Evolutionary conservation across 2,797 vertebrate species (phyloP).

Genomic region (Rhabdomys pumilio): DNA sequence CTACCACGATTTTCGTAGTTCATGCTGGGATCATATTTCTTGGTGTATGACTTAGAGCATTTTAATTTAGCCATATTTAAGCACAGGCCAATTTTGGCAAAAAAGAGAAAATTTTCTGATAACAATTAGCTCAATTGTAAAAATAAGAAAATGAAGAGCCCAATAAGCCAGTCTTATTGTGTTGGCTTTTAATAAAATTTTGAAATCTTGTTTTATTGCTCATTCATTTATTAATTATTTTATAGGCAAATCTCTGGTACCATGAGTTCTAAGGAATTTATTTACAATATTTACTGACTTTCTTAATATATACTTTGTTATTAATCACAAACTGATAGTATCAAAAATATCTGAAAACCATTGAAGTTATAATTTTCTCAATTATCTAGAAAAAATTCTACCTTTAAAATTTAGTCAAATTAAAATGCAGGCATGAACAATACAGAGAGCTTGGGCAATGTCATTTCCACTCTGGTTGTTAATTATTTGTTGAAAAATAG

Average conservation of each 20-base stretch:
- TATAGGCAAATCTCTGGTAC: not conserved
- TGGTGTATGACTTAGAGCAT: not conserved
- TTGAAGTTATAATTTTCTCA: not conserved
- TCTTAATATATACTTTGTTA: not conserved
- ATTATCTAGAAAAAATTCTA: not conserved
- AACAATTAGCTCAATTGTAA: not conserved
- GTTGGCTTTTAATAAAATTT: not conserved
- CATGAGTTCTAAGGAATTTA: slow-evolving; percentile 41
- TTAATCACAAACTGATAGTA: not conserved
- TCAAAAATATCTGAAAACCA: not conserved
- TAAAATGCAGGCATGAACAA: not conserved
- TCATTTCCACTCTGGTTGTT: not conserved
- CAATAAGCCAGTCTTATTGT: not conserved
- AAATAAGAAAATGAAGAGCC: not conserved
- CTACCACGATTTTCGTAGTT: not conserved
- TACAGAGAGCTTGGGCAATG: not conserved
- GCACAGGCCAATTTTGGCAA: not conserved
- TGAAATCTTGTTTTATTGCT: not conserved
- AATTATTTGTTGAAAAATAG: slow-evolving; percentile 13
- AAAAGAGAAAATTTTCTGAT: not conserved
- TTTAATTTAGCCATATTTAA: not conserved
- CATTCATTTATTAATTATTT: not conserved
- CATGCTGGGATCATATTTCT: not conserved
- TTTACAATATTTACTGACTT: not conserved
- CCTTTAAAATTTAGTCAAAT: not conserved